Conservation (phyloP, 2,797 vertebrate genomes). For the Poecilia wingei region DNA sequence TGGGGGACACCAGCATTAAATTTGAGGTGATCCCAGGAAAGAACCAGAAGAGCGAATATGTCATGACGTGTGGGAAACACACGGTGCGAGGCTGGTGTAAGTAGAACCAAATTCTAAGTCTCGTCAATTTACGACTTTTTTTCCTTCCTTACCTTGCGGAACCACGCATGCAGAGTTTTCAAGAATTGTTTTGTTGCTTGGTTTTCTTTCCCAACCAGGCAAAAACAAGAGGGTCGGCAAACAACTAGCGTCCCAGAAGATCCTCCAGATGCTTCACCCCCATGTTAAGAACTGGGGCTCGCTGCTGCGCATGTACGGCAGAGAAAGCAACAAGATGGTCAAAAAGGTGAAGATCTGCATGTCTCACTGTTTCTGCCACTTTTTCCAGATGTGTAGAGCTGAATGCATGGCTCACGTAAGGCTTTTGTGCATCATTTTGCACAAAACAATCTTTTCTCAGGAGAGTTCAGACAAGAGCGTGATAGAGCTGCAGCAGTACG, state of each 20-base stretch:
- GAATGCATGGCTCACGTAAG: too few species aligned
- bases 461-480: constrained; percentile 97
- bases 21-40: constrained; percentile 99
- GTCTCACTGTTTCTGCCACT: neutral
- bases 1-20: constrained; percentile 99
- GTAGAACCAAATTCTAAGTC: constrained; percentile 55
- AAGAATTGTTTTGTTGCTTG: neutral
- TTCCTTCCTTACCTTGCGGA: neutral
- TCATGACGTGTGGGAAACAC: constrained; percentile 99
- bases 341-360: constrained; percentile 87
- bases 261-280: constrained; percentile 97
- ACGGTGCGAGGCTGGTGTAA: constrained; percentile 99
- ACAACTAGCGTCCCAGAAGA: constrained; percentile 98
- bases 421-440: neutral
- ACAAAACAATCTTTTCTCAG: constrained; percentile 64
- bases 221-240: constrained; percentile 99
- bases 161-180: neutral
- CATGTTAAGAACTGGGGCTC: constrained; percentile 99
- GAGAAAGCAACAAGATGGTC: constrained; percentile 98
- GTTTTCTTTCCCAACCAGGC: constrained; percentile 76
- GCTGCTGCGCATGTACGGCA: constrained; percentile 96
- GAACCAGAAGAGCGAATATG: constrained; percentile 99
- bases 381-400: too few species aligned
- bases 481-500: constrained; percentile 98
- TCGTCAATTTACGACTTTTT: neutral